Conservation (phyloP, 2,113 vertebrate species). For the Copsychus sechellarum region DNA sequence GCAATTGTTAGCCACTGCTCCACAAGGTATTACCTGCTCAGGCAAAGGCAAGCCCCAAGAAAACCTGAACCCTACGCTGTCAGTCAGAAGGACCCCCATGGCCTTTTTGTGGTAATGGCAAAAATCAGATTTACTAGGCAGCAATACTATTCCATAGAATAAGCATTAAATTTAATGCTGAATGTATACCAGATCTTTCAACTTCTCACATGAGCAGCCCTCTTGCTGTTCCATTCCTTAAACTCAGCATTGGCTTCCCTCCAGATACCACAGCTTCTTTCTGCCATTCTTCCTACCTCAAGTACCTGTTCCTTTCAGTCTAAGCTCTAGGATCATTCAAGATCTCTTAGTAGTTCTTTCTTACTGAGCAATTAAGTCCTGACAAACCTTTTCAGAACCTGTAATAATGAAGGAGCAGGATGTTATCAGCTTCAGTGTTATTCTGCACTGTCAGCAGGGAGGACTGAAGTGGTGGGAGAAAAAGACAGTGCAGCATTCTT, state of each 20-base stretch:
- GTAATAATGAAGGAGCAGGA: background rate
- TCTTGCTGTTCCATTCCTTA: background rate
- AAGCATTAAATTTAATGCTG: background rate
- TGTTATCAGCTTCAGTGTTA: background rate
- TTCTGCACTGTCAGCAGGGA: accelerated
- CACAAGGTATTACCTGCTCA: background rate
- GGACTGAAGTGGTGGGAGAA: background rate
- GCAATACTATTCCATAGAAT: background rate
- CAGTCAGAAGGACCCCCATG: accelerated
- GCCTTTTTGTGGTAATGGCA: background rate
- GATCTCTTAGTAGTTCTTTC: background rate
- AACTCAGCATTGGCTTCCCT: background rate
- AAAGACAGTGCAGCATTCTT: accelerated
- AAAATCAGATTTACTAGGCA: background rate
- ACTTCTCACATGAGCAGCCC: background rate
- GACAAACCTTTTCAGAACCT: background rate
- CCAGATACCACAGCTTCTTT: background rate
- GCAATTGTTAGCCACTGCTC: background rate
- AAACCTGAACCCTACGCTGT: background rate
- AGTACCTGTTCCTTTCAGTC: background rate
- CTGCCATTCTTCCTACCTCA: background rate
- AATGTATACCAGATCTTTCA: background rate
- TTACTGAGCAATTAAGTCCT: background rate
- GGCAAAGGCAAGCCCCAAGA: background rate
- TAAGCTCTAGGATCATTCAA: background rate